A percentile compares a stretch with the other conserved stretches of the same genome.
These are phyloP conservation scores for Onychorhynchus coronatus DNA, from an alignment of 2,113 vertebrate genomes.

Conservation along the genomic window DNA sequence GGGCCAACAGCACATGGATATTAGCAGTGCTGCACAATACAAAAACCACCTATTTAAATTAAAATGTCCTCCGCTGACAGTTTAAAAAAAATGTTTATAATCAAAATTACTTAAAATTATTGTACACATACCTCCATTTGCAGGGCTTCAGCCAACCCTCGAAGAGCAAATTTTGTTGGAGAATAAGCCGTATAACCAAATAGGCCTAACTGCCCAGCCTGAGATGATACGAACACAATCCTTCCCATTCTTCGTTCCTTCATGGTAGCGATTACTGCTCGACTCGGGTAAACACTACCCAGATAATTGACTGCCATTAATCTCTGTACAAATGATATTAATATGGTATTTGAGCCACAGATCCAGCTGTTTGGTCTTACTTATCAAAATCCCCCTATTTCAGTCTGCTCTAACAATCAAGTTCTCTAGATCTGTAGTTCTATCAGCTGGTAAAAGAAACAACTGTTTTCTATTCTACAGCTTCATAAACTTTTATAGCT, in stretches of 20 bases:
- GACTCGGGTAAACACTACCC: constrained; percentile 93
- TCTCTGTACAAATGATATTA: constrained; percentile 71
- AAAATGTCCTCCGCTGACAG: not conserved
- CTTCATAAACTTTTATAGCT: not conserved
- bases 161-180: constrained; percentile 91
- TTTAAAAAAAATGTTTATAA: not conserved
- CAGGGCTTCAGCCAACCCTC: constrained; percentile 92
- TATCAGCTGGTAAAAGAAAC: not conserved
- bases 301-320: constrained; percentile 96
- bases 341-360: not conserved
- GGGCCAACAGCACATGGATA: not conserved
- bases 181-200: constrained; percentile 96
- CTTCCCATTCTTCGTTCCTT: constrained; percentile 94
- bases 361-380: not conserved
- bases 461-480: not conserved
- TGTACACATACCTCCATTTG: constrained; percentile 91
- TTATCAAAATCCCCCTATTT: not conserved
- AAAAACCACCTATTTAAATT: not conserved
- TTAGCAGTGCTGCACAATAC: not conserved
- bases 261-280: constrained; percentile 92
- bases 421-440: not conserved
- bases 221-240: constrained; percentile 94
- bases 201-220: constrained; percentile 91
- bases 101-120: not conserved
- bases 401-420: not conserved